Evolutionary conservation across 2,797 vertebrate species (phyloP), one percentile per base, ranked within the genome.

Genomic region (Enteromius fasciolatus): DNA sequence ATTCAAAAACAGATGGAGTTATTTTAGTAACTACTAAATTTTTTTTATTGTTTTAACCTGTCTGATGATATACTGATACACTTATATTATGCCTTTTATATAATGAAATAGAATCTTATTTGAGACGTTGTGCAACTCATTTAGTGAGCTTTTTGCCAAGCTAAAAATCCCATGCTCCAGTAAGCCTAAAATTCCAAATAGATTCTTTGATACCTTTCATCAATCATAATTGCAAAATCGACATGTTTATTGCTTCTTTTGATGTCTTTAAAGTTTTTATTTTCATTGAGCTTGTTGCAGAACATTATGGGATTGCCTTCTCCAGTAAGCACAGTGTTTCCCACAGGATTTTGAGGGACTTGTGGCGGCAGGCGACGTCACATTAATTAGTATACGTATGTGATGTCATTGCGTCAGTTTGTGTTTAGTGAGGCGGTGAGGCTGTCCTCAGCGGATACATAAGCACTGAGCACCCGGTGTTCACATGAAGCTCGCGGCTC

Each of bases 1-100:
- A 89, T 88, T 91, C 90, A 91, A 91, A 88, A 91, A 86, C 88
- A 90, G 91, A 88, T 91, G 84, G 84, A 83, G 18, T 77, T 82
- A 69, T 78, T 86, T 84, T 84, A 69, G 90, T 89, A 87, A 89
- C 86, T 83, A 83, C 81, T 69, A 77, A 8, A 64, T 17, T 23
- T 67, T n/a, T 23, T 54, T 70, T 46, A 50, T 77, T 83, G 33
- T 57, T 33, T 46, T 14, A n/a, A 64, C 3, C 33, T n/a, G 41
- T 31, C 3, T 31, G 50, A 63, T 57, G 8, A 68, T 46, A 46
- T 1, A 0, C 63, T 36, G 18, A 9, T 66, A 36, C 63, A 46
- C 3, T 46, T 46, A 17, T 25, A 2, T 46, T 46, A 46, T 17
- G 14, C 14, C 20, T 46, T 12, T 46, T 46, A 46, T 14, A 46